These are phyloP conservation scores for Drosophila elegans DNA, from an alignment of 1,140 invertebrate species.

Conservation along the genomic window DNA sequence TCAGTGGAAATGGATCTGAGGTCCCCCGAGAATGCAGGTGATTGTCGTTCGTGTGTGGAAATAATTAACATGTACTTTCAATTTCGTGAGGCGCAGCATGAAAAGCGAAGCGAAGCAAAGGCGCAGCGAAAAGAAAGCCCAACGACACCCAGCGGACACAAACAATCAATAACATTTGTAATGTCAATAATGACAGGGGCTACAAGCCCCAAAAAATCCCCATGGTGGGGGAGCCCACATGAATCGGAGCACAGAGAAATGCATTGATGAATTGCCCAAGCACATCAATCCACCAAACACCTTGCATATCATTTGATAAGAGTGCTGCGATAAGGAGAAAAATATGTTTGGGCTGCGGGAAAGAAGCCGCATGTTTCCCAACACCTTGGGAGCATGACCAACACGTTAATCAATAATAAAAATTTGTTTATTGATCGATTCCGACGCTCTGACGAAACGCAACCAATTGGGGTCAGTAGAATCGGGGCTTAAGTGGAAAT, in stretches of 20 bases:
- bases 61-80: conserved; percentile 82
- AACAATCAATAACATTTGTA: conserved; percentile 80
- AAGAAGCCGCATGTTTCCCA: conserved; percentile 45
- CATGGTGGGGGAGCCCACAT: conserved; percentile 11
- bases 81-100: conserved; percentile 59
- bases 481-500: conserved; percentile 34
- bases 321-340: conserved; percentile 27
- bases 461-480: conserved; percentile 59
- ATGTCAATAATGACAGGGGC: conserved; percentile 78
- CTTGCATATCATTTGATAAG: conserved; percentile 69
- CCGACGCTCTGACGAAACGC: conserved; percentile 11
- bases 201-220: conserved; percentile 13
- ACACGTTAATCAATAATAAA: conserved; percentile 63
- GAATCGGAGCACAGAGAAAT: conserved; percentile 57
- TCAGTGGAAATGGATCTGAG: conserved; percentile 71
- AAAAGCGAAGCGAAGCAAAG: conserved; percentile 41
- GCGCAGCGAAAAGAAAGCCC: conserved; percentile 30
- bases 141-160: conserved; percentile 15
- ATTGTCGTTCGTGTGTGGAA: conserved; percentile 75
- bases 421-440: conserved; percentile 60
- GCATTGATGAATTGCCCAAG: conserved; percentile 67
- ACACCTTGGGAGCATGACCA: conserved; percentile 40
- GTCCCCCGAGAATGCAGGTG: conserved; percentile 70
- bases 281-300: conserved; percentile 49
- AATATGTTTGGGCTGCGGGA: conserved; percentile 18